These are phyloP conservation scores for Hypolimnas misippus DNA, from an alignment of 2,888 invertebrate genomes.

Conservation along the genomic window DNA sequence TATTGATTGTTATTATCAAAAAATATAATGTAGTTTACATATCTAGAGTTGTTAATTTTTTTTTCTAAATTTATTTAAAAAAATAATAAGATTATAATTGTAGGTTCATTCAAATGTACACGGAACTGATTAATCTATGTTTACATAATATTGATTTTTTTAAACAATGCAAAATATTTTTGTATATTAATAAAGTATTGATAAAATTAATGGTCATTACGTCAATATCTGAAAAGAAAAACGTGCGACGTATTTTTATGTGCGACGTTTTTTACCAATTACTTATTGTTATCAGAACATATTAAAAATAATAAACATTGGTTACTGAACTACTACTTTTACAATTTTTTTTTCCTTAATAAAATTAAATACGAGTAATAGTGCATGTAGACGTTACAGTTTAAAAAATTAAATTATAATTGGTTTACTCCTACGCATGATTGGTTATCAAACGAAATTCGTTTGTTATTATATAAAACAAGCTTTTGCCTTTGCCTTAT, in stretches of 20 bases:
- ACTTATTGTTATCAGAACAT: too few relatives aligned
- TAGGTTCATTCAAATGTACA: slow-evolving; percentile 14
- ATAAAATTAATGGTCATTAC: slow-evolving; percentile 11
- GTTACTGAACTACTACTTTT: too few relatives aligned
- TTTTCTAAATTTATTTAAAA: background rate
- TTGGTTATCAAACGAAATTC: too few relatives aligned
- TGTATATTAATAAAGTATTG: background rate
- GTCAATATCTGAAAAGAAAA: background rate
- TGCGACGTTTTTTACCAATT: background rate
- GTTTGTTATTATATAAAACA: background rate
- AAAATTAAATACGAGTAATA: too few relatives aligned
- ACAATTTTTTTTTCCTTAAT: too few relatives aligned
- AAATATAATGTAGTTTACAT: too few relatives aligned
- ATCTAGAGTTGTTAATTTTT: background rate
- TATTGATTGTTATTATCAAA: too few relatives aligned
- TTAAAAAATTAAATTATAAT: too few relatives aligned
- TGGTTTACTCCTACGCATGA: too few relatives aligned
- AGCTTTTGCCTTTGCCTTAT: too few relatives aligned
- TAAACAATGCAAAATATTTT: background rate
- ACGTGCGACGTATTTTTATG: background rate
- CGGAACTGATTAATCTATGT: slow-evolving; percentile 40
- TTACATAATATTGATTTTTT: slow-evolving; percentile 26
- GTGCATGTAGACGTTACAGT: too few relatives aligned
- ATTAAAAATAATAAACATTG: too few relatives aligned
- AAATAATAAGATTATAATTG: background rate